Percentiles rank a stretch among this genome's conserved stretches.
phyloP scores from a whole-genome alignment of 1,140 invertebrate species.

The Zaprionus africanus region DNA sequence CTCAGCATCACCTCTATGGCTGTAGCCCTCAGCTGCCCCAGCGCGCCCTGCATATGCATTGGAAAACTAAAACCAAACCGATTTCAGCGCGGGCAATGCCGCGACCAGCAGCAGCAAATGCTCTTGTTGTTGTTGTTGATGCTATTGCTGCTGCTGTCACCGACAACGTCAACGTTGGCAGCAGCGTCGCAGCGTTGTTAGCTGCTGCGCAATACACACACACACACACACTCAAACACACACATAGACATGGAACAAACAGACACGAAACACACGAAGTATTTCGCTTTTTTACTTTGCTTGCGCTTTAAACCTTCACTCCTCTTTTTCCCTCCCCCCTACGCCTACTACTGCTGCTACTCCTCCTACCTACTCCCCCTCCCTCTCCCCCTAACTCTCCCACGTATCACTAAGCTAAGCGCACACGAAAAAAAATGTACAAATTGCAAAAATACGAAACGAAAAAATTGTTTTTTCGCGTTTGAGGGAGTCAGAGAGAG shows the following conservation, averaged over 20 bases:
- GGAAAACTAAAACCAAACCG: slow-evolving; percentile 65
- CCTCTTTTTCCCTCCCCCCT: not conserved
- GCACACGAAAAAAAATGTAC: slow-evolving; percentile 24
- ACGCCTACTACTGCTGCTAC: not conserved
- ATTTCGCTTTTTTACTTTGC: not conserved
- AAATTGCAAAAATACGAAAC: slow-evolving; percentile 42
- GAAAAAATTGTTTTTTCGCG: slow-evolving; percentile 9
- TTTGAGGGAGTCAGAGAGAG: too few relatives aligned
- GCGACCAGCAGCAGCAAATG: slow-evolving; percentile 12
- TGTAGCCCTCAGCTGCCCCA: not conserved
- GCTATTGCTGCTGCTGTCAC: slow-evolving; percentile 14
- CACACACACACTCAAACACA: slow-evolving; percentile 11
- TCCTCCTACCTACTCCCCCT: not conserved
- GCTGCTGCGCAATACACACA: slow-evolving; percentile 15
- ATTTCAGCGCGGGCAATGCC: slow-evolving; percentile 32
- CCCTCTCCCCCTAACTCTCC: not conserved
- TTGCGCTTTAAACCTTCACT: not conserved
- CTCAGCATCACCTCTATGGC: not conserved
- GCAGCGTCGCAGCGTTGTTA: slow-evolving; percentile 1
- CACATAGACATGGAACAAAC: slow-evolving; percentile 3
- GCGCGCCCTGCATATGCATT: slow-evolving; percentile 62
- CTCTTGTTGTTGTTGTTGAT: not conserved
- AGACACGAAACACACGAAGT: slow-evolving; percentile 1
- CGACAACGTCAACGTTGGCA: slow-evolving; percentile 12
- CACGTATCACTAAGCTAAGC: not conserved